phyloP scores from a whole-genome alignment of 2,797 vertebrate genomes.

The Enteromius unitaeniatus region DNA sequence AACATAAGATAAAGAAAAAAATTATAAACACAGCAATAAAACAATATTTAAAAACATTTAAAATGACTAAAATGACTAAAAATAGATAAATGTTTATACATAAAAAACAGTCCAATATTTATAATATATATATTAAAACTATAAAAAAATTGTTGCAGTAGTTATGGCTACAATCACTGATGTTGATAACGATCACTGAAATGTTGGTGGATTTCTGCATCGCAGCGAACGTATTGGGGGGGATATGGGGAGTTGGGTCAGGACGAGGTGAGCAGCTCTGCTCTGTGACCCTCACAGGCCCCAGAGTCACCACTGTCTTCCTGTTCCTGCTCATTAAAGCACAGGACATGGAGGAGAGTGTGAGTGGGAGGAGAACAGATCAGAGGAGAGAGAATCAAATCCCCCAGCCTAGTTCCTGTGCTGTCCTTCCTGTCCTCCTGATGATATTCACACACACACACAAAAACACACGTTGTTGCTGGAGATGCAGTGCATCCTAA shows the following conservation, averaged over 20 bases:
- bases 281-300: conserved; percentile 46
- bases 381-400: conserved; percentile 38
- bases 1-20: too few relatives aligned
- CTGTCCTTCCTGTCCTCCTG: conserved; percentile 22
- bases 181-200: too few relatives aligned
- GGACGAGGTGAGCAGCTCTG: conserved; percentile 43
- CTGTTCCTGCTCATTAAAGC: conserved; percentile 39
- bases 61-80: too few relatives aligned
- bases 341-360: conserved; percentile 30
- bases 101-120: too few relatives aligned
- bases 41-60: too few relatives aligned
- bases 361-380: conserved; percentile 38
- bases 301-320: conserved; percentile 21
- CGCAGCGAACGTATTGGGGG: not conserved
- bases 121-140: too few relatives aligned
- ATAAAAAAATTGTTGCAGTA: too few relatives aligned
- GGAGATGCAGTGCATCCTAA: conserved; percentile 6
- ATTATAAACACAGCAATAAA: too few relatives aligned
- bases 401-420: conserved; percentile 44
- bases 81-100: too few relatives aligned
- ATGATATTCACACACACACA: conserved; percentile 29
- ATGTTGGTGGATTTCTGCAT: too few relatives aligned
- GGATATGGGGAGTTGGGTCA: conserved; percentile 31
- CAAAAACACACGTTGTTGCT: conserved; percentile 5
- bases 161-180: too few relatives aligned